phyloP scores from a whole-genome alignment of 2,797 vertebrate genomes.

The Sebastes oblongus region DNA sequence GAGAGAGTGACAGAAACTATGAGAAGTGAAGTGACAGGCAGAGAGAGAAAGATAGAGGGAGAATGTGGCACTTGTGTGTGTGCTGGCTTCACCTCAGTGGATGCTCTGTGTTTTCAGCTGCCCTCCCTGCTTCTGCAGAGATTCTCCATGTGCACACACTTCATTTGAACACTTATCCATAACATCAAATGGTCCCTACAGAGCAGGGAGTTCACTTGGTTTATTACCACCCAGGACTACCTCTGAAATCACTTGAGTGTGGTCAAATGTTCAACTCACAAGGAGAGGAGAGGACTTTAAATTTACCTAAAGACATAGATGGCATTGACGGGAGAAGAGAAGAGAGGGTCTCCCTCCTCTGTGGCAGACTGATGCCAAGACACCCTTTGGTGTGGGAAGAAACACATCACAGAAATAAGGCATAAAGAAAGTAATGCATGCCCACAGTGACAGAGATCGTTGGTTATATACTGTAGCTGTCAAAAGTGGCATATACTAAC shows the following conservation, averaged over 20 bases:
- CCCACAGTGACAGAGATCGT: not conserved
- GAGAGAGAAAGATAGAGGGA: not conserved
- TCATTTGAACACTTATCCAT: conserved; percentile 17
- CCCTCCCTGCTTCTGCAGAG: not conserved
- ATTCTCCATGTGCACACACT: not conserved
- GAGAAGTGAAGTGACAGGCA: not conserved
- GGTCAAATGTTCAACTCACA: not conserved
- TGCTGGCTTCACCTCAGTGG: conserved; percentile 1
- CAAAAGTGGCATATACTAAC: not conserved
- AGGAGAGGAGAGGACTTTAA: not conserved
- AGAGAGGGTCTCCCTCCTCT: conserved; percentile 32
- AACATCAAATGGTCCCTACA: conserved; percentile 10
- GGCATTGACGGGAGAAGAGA: conserved; percentile 49
- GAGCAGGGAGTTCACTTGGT: not conserved
- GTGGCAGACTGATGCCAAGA: conserved; percentile 53
- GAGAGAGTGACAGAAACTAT: conserved; percentile 2
- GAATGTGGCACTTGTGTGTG: conserved; percentile 14
- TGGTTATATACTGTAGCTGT: not conserved
- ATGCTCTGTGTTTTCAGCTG: conserved; percentile 16
- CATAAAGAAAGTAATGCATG: not conserved
- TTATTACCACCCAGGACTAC: not conserved
- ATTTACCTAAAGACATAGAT: conserved; percentile 56
- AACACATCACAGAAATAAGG: not conserved
- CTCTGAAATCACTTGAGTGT: conserved; percentile 7
- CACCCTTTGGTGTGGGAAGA: conserved; percentile 16